Percentiles rank a stretch among this genome's conserved stretches.
These are phyloP conservation scores for Drepana falcataria DNA, from an alignment of 2,888 invertebrate genomes.

Conservation along the genomic window DNA sequence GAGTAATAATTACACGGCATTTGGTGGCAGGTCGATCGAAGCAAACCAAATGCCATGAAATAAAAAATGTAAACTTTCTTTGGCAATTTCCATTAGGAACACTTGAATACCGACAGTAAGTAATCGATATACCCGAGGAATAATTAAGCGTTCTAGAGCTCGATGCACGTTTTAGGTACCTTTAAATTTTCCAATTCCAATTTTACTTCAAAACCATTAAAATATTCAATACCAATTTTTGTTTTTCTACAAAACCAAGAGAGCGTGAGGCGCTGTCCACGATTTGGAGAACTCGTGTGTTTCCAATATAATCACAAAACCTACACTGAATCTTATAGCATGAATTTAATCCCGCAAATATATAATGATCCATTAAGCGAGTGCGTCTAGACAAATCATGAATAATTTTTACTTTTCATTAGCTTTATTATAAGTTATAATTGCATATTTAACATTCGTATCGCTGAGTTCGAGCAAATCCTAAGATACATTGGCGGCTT, in stretches of 20 bases:
- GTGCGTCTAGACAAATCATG: too few species aligned
- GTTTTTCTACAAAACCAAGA: too few species aligned
- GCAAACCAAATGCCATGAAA: constrained; percentile 21
- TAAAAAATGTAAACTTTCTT: constrained; percentile 42
- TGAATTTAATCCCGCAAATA: too few species aligned
- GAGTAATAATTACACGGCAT: constrained; percentile 44
- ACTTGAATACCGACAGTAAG: constrained; percentile 24
- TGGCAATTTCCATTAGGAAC: constrained; percentile 34
- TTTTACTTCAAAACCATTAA: not conserved
- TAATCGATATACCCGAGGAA: constrained; percentile 34
- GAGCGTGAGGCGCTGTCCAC: too few species aligned
- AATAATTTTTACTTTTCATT: not conserved
- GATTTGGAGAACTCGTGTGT: too few species aligned
- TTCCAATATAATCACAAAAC: too few species aligned
- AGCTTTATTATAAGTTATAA: constrained; percentile 7
- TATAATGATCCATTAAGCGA: too few species aligned
- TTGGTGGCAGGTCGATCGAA: constrained; percentile 45
- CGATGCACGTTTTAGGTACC: not conserved
- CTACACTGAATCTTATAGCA: too few species aligned
- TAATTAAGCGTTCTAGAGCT: constrained; percentile 24
- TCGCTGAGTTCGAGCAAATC: constrained; percentile 28
- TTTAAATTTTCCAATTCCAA: not conserved
- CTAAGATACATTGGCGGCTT: constrained; percentile 46
- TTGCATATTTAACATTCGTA: constrained; percentile 33
- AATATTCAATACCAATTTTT: too few species aligned